phyloP scores from a whole-genome alignment of 2,888 invertebrate genomes.

The Acrobasis suavella region DNA sequence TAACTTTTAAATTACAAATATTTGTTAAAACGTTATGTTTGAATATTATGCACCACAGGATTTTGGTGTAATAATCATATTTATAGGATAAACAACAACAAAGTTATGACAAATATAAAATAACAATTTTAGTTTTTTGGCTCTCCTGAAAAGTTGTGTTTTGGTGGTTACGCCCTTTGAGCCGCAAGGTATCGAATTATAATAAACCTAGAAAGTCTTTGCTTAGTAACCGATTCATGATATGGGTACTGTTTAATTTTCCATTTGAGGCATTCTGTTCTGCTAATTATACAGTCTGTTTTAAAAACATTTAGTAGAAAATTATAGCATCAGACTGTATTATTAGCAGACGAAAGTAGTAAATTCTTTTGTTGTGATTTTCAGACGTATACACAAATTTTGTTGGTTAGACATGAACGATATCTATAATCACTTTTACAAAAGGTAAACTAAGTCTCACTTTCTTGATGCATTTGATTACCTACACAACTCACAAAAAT shows the following conservation, averaged over 20 bases:
- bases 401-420: constrained; percentile 1
- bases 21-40: too few relatives aligned
- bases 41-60: too few relatives aligned
- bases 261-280: not conserved
- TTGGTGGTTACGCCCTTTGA: too few relatives aligned
- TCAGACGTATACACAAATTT: constrained; percentile 5
- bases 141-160: too few relatives aligned
- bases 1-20: too few relatives aligned
- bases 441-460: constrained; percentile 28
- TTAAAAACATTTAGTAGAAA: not conserved
- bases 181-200: too few relatives aligned
- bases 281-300: constrained; percentile 29
- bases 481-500: constrained; percentile 11
- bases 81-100: too few relatives aligned
- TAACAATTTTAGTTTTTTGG: too few relatives aligned
- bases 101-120: too few relatives aligned
- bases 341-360: constrained; percentile 19
- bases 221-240: constrained; percentile 41
- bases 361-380: not conserved
- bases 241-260: constrained; percentile 43
- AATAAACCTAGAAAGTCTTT: too few relatives aligned
- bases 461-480: constrained; percentile 21
- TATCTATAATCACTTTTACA: constrained; percentile 5
- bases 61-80: too few relatives aligned
- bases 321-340: constrained; percentile 14